Evolutionary conservation across 2,888 invertebrate genomes (phyloP).

Genomic region (Scaptomyza cyrtandrae): DNA sequence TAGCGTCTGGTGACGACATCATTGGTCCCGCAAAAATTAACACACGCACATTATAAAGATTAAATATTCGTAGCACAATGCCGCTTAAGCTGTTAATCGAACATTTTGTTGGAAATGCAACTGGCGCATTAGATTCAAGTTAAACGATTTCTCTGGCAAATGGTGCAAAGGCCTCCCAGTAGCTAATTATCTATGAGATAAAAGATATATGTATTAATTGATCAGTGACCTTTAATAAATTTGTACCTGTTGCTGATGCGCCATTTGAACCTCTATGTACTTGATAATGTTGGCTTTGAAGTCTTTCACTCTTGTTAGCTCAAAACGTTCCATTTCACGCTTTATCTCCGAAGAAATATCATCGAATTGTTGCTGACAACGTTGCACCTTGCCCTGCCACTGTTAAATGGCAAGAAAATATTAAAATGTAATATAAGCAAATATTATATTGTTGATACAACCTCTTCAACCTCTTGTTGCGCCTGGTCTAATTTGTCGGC

Average conservation of each 20-base stretch:
- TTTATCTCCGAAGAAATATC: conserved; percentile 97
- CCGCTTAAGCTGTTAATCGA: conserved; percentile 42
- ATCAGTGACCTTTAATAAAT: not conserved
- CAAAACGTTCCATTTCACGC: conserved; percentile 96
- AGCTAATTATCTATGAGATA: conserved; percentile 79
- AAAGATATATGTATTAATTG: conserved; percentile 16
- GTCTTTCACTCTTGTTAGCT: conserved; percentile 93
- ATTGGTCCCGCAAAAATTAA: conserved; percentile 72
- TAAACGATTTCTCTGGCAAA: conserved; percentile 97
- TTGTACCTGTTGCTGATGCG: conserved; percentile 95
- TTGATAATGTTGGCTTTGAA: conserved; percentile 95
- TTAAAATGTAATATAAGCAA: not conserved
- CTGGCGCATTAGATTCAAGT: conserved; percentile 75
- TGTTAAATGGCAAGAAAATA: conserved; percentile 80
- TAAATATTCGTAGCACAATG: conserved; percentile 41
- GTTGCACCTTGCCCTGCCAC: conserved; percentile 98
- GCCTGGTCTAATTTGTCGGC: conserved; percentile 95
- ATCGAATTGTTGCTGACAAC: conserved; percentile 98
- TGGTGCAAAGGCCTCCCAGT: conserved; percentile 96
- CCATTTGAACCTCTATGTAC: conserved; percentile 96
- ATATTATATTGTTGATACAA: conserved; percentile 80
- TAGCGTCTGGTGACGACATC: conserved; percentile 44
- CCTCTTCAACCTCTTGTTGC: conserved; percentile 96
- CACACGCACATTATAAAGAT: conserved; percentile 33
- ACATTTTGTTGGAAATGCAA: conserved; percentile 57